Evolutionary conservation across 2,888 invertebrate genomes (phyloP), one percentile per base, ranked within the genome.

Genomic region (Diachrysia chrysitis): DNA sequence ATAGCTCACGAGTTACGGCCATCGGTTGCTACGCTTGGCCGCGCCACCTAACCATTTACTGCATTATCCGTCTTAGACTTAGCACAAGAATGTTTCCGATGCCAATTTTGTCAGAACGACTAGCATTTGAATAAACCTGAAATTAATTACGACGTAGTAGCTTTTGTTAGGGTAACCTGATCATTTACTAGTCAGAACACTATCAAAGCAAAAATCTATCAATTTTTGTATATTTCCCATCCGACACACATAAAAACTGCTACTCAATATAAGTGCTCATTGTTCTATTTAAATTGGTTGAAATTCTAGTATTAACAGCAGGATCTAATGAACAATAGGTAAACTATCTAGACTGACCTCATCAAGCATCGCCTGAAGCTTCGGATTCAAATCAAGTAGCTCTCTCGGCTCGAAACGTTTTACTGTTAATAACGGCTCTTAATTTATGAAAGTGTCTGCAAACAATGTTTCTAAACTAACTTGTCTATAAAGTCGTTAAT

Each of bases 391-490:
- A 78, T 56, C 80, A 21, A 73, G 78, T 81, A 79, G 81, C 78
- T 74, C 42, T 59, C 58, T 54, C 65, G 56, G 57, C 71, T 76
- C 70, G 71, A 73, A 69, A 57, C 25, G 53, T 82, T 80, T 84
- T 85, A 85, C 87, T 77, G 85, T 87, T 86, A 85, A 83, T 88
- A 87, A 87, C 86, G 82, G 85, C 77, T 79, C 79, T 83, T 83
- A 83, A 81, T 85, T 83, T 84, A 73, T 78, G 59, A 74, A 80
- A 81, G 78, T 76, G 66, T 78, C 74, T 82, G 71, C 71, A 65
- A 69, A 73, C 58, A 64, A 55, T 56, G 62, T 64, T 65, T 66
- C 54, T 58, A 67, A 68, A 65, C 59, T 69, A 71, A 73, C 71
- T 65, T 76, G 70, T 71, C 56, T 72, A 54, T 71, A 56, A 68